Percentiles rank a stretch among this genome's conserved stretches.
phyloP scores from a whole-genome alignment of 2,888 invertebrate genomes.

The Ceraclea dissimilis region DNA sequence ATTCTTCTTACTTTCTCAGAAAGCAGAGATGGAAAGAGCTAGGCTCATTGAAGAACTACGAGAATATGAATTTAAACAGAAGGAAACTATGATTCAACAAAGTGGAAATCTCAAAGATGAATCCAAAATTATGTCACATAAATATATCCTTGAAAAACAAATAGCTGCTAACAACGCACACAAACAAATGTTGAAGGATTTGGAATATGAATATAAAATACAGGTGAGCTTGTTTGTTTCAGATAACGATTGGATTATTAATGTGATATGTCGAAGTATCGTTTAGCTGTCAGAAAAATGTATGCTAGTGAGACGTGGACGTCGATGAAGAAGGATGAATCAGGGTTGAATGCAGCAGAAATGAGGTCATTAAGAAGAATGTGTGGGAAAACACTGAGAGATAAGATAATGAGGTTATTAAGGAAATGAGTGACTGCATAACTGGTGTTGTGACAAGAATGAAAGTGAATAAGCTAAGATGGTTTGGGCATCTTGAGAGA shows the following conservation, averaged over 20 bases:
- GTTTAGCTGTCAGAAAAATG: no score
- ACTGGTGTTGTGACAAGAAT: no score
- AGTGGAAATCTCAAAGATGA: neutral
- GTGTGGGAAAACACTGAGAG: no score
- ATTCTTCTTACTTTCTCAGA: slow-evolving; percentile 18
- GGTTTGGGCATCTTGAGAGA: no score
- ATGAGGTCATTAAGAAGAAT: no score
- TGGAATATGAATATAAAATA: neutral
- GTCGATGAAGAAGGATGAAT: no score
- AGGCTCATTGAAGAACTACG: slow-evolving; percentile 15
- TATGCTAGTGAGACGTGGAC: no score
- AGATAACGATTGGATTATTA: neutral
- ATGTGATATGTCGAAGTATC: no score
- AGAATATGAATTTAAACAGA: slow-evolving; percentile 14
- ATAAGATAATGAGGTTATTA: no score
- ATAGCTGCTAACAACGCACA: slow-evolving; percentile 13
- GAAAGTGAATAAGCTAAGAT: no score
- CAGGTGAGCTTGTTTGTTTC: neutral
- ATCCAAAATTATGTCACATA: slow-evolving; percentile 7
- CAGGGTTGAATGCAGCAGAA: no score
- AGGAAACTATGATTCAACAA: slow-evolving; percentile 1
- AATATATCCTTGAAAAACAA: slow-evolving; percentile 12
- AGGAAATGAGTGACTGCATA: no score
- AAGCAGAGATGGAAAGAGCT: slow-evolving; percentile 8
- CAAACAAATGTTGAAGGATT: slow-evolving; percentile 5